Conservation (phyloP, 2,888 invertebrate genomes). For the Nomada fucata region DNA sequence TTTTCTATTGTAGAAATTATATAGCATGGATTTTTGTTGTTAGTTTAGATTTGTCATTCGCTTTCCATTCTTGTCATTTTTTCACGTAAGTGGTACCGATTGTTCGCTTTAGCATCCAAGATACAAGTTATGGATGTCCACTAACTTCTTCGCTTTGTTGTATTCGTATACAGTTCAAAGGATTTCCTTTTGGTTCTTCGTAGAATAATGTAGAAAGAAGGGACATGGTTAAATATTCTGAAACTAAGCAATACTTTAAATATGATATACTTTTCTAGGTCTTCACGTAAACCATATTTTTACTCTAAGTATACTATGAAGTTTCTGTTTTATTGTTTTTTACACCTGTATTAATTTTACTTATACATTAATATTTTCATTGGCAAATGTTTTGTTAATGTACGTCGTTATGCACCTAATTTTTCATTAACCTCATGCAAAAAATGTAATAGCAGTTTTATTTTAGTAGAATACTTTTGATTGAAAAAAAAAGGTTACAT, state of each 20-base stretch:
- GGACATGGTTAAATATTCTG: too few relatives aligned
- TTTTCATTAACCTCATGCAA: constrained; percentile 3
- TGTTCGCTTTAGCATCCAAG: constrained; percentile 7
- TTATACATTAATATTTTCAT: constrained; percentile 15
- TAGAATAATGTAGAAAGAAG: not conserved
- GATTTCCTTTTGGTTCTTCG: not conserved
- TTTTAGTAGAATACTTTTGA: not conserved
- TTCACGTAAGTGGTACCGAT: constrained; percentile 23
- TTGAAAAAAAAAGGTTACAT: not conserved
- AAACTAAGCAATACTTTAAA: not conserved
- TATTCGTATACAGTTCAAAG: constrained; percentile 15
- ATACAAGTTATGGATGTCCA: not conserved
- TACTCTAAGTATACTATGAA: not conserved
- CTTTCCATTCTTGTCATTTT: constrained; percentile 41
- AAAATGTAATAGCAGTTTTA: not conserved
- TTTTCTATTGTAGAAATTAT: constrained; percentile 37
- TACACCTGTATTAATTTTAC: not conserved
- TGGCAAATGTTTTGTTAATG: not conserved
- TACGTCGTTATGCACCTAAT: constrained; percentile 1
- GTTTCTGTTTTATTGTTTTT: not conserved
- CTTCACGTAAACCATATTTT: not conserved
- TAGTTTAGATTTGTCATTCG: constrained; percentile 50
- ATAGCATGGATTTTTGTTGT: constrained; percentile 71
- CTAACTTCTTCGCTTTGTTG: constrained; percentile 19
- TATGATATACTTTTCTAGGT: not conserved